Conservation (phyloP, 2,797 vertebrate species). For the Malurus leucopterus region DNA sequence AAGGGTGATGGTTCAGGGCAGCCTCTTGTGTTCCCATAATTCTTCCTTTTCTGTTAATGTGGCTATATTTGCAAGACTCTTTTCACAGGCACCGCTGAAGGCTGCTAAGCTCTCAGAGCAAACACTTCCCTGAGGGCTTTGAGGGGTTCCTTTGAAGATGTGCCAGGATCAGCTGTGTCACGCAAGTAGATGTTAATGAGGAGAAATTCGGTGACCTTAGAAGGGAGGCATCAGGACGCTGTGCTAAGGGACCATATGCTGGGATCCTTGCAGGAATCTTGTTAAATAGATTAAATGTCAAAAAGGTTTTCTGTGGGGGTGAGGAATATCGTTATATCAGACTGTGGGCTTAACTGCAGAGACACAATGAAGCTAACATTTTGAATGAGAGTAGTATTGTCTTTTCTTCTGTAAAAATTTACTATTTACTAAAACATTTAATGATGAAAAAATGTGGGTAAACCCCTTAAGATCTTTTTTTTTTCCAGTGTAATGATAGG, state of each 20-base stretch:
- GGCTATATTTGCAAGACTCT: background rate
- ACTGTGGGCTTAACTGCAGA: background rate
- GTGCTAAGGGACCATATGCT: background rate
- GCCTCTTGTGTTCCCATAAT: background rate
- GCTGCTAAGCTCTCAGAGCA: background rate
- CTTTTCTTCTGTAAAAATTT: background rate
- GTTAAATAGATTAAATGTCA: background rate
- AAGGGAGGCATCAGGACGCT: background rate
- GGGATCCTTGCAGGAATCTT: background rate
- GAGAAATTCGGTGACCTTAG: background rate
- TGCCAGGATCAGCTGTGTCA: constrained; percentile 1
- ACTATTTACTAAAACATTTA: background rate
- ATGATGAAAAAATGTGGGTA: background rate
- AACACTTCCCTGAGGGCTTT: background rate
- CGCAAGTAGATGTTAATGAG: background rate
- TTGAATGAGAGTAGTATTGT: background rate
- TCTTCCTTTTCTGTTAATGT: background rate
- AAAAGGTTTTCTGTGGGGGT: background rate
- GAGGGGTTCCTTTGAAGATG: background rate
- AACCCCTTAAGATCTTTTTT: fast-evolving
- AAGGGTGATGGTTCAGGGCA: background rate
- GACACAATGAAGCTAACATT: background rate
- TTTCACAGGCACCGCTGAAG: background rate
- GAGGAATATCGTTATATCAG: background rate
- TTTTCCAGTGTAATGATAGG: background rate